Percentiles rank a stretch among this genome's conserved stretches.
Evolutionary conservation across 2,888 invertebrate genomes (phyloP).

Genomic region (Toxonevra muliebris): DNA sequence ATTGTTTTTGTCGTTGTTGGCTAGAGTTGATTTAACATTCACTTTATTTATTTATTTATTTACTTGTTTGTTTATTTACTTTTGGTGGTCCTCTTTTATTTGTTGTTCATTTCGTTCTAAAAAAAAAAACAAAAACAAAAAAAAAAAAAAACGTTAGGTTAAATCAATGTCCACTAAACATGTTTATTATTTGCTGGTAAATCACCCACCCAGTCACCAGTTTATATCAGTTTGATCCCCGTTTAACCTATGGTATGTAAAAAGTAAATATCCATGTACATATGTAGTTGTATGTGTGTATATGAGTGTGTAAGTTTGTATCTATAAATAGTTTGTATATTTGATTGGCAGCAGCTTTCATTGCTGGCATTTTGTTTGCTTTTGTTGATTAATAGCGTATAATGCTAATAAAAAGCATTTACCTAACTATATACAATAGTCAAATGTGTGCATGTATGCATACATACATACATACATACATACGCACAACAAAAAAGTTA

Average conservation of each 20-base stretch:
- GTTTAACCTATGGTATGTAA: background rate
- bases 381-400: constrained; percentile 31
- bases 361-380: constrained; percentile 21
- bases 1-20: background rate
- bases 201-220: constrained; percentile 50
- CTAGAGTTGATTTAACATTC: background rate
- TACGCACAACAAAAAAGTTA: too few species aligned
- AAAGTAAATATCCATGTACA: background rate
- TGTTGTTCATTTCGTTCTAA: constrained; percentile 9
- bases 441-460: too few species aligned
- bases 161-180: constrained; percentile 44
- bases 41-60: constrained; percentile 17
- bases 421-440: too few species aligned
- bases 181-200: constrained; percentile 58
- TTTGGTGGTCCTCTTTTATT: too few species aligned
- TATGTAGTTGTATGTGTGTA: background rate
- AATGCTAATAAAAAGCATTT: constrained; percentile 2
- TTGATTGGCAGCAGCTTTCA: constrained; percentile 5
- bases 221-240: constrained; percentile 13
- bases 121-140: background rate
- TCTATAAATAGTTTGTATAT: background rate
- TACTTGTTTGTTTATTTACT: constrained; percentile 7
- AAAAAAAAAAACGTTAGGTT: too few species aligned
- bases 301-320: too few species aligned
- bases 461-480: too few species aligned